Evolutionary conservation across 1,140 invertebrate species (phyloP), one percentile per base, ranked within the genome.

Genomic region (Episyrphus balteatus): DNA sequence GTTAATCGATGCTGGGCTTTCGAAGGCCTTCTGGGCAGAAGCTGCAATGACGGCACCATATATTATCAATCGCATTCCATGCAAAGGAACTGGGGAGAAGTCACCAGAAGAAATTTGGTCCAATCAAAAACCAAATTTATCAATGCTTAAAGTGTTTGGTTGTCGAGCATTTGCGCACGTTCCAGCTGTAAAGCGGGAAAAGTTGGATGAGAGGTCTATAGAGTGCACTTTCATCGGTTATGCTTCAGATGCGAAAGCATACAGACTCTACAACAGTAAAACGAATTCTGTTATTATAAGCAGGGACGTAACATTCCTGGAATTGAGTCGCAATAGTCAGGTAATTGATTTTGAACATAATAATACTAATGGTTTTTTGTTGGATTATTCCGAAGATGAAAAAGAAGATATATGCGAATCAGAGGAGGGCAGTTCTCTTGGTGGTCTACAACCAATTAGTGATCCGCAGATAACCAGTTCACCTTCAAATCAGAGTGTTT

Each of bases 21-120:
- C 59, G 13, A 55, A 62, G 38, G 36, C 46, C 9, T 58, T 69
- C 39, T 75, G 72, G 73, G 66, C 62, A 8, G 71, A 76, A 59
- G 68, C 71, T 7, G 52, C 68, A 0, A 55, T 58, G 31, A 70
- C 61, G 8, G 30, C 43, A 44, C 3, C 38, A 3, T 38, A 46
- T n/a, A 7, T 46, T 3, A 38, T 39, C 10, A 46, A 46, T 31
- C 26, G 26, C 2, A 19, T 9, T 41, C 57, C 55, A 43, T 57
- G 51, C 13, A 53, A 47, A 42, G 41, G 46, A 18, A 31, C 36
- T 30, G 50, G 18, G 26, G 48, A 21, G 30, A 15, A 26, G 18
- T 57, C 53, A 42, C 59, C 62, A 30, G 47, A 57, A 40, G 57
- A 63, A 45, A 47, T 57, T n/a, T 68, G 64, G 64, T 47, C 37